These are phyloP conservation scores for Armadillidium nasatum DNA, from an alignment of 1,140 invertebrate genomes.

Conservation along the genomic window DNA sequence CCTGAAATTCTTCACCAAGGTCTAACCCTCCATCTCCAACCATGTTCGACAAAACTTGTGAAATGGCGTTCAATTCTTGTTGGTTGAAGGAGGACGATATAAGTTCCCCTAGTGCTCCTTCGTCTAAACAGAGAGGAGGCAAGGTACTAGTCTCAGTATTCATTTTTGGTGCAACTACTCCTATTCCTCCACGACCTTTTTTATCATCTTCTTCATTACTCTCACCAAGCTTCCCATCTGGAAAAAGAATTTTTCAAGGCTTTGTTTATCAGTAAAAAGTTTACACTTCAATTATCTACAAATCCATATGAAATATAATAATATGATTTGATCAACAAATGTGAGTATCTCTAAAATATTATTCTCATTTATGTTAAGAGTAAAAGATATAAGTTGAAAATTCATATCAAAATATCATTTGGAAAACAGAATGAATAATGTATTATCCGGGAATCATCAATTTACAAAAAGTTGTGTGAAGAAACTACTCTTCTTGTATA, in stretches of 20 bases:
- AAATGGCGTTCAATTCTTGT: slow-evolving; percentile 48
- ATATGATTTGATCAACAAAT: no score
- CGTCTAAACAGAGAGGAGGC: slow-evolving; percentile 30
- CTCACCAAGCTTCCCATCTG: neutral
- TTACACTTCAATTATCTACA: no score
- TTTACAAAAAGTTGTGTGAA: no score
- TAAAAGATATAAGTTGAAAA: no score
- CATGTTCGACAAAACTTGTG: slow-evolving; percentile 47
- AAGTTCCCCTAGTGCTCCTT: slow-evolving; percentile 33
- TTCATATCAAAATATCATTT: no score
- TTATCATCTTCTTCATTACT: neutral
- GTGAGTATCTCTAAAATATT: no score
- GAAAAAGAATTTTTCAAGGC: neutral
- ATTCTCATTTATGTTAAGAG: no score
- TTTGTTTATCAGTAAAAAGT: no score
- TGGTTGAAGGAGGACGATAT: slow-evolving; percentile 48
- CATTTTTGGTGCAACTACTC: neutral
- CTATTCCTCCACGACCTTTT: neutral
- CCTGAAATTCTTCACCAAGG: neutral
- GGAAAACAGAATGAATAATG: no score
- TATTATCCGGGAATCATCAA: no score
- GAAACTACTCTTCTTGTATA: no score
- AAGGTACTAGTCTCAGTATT: neutral
- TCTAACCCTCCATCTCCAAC: slow-evolving; percentile 17
- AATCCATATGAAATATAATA: no score